phyloP scores from a whole-genome alignment of 2,888 invertebrate species.

The Flexamia atlantica region DNA sequence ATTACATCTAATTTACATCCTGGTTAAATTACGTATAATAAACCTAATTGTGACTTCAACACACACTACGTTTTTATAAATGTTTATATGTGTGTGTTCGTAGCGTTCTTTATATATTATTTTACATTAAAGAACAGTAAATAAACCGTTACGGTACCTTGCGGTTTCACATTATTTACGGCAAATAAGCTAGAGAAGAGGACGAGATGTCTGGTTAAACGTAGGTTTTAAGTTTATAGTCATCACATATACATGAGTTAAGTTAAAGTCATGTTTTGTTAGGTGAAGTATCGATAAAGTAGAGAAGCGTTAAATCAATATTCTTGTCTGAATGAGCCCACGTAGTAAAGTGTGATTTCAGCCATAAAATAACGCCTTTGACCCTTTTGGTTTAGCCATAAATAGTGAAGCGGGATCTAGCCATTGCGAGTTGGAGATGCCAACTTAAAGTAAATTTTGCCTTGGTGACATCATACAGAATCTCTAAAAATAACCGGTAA shows the following conservation, averaged over 20 bases:
- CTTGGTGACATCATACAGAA: too few species aligned
- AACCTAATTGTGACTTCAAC: too few species aligned
- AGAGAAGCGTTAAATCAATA: constrained; percentile 37
- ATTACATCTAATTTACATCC: too few species aligned
- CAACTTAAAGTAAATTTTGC: too few species aligned
- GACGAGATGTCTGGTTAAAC: background rate
- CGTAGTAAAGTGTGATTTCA: background rate
- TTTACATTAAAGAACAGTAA: too few species aligned
- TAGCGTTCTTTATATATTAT: too few species aligned
- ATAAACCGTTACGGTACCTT: too few species aligned
- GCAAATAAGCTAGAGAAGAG: background rate
- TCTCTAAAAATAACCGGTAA: too few species aligned
- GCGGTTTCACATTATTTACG: background rate
- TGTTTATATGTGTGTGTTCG: too few species aligned
- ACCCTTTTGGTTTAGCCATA: constrained; percentile 14
- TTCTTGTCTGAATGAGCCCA: background rate
- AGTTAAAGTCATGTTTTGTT: constrained; percentile 20
- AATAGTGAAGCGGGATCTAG: background rate
- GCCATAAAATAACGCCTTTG: background rate
- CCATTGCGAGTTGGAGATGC: background rate
- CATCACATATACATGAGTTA: background rate
- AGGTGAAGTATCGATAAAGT: constrained; percentile 40
- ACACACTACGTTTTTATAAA: too few species aligned
- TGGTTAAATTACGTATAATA: too few species aligned
- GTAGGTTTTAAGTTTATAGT: background rate